Percentiles rank a stretch among this genome's conserved stretches.
phyloP scores from a whole-genome alignment of 2,888 invertebrate species.

The Stenichneumon culpator region DNA sequence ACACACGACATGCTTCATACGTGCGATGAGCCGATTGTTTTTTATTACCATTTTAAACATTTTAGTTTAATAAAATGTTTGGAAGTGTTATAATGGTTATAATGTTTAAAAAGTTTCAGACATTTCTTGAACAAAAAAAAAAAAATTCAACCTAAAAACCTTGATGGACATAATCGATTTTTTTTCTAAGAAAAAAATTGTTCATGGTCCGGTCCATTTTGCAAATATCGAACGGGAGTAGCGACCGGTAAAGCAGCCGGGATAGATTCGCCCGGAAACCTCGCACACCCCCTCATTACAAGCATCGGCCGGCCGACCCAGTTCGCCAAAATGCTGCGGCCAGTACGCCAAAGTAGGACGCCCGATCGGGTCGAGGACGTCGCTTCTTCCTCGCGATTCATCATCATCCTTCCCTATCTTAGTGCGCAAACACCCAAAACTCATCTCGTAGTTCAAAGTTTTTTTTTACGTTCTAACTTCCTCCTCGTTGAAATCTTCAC shows the following conservation, averaged over 20 bases:
- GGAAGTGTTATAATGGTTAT: too few species aligned
- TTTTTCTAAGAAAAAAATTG: neutral
- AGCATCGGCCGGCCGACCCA: conserved; percentile 77
- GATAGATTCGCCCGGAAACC: conserved; percentile 76
- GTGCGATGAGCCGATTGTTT: too few species aligned
- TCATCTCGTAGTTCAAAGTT: neutral
- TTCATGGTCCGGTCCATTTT: neutral
- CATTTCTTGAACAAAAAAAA: neutral
- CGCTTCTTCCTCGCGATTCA: conserved; percentile 28
- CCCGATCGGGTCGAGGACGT: conserved; percentile 58
- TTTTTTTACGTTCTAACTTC: neutral
- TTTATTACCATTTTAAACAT: too few species aligned
- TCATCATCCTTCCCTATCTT: conserved; percentile 16
- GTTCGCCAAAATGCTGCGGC: conserved; percentile 67
- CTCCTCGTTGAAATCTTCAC: neutral
- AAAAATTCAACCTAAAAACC: neutral
- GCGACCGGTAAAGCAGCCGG: conserved; percentile 39
- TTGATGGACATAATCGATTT: neutral
- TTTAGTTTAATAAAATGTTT: too few species aligned
- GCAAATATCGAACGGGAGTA: conserved; percentile 3
- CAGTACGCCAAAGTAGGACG: conserved; percentile 73
- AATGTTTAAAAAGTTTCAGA: too few species aligned
- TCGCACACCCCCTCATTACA: conserved; percentile 74
- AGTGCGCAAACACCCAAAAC: neutral
- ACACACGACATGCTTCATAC: neutral